Evolutionary conservation across 2,797 vertebrate species (phyloP), one percentile per base, ranked within the genome.

Genomic region (Hydrolagus colliei): DNA sequence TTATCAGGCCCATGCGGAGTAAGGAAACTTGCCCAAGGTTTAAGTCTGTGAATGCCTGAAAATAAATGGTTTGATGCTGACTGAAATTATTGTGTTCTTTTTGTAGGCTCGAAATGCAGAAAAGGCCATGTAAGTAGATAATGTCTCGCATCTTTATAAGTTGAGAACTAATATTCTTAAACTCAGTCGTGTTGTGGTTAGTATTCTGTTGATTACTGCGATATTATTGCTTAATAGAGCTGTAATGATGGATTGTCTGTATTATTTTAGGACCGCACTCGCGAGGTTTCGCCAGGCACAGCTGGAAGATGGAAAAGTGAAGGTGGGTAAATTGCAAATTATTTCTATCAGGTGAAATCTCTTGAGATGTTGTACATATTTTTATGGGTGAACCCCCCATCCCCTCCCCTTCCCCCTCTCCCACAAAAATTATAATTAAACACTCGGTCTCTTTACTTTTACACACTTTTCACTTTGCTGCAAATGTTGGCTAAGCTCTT

Each of bases 71-170:
- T 59, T 77, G 16, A n/a, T 61, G 75, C 9, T 59, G 41, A 27
- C 27, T 27, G 18, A 76, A 76, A 41, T 76, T 3, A 41, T 88
- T 86, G 85, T 89, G 11, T 32, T 72, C 86, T 8, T 73, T 78
- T 91, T 27, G 89, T 88, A 98, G 97, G 97, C 97, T 86, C 95
- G 97, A 72, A 98, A 98, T 87, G 97, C 97, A 22, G 97, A 98
- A 88, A 98, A 98, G 90, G 97, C 97, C 89, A 98, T 98, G 97
- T 98, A 87, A 97, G 97, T 97, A 88, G 35, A 84, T 41, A 11
- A n/a, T 10, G 7, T 80, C 62, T 62, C 1, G 32, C 16, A 22
- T 8, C 63, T 71, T 84, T 41, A n/a, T 9, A 20, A 71, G 20
- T 41, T 71, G 16, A 20, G 20, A 52, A 20, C 41, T 52, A 52